phyloP scores from a whole-genome alignment of 2,888 invertebrate genomes.

The Agrotis segetum region DNA sequence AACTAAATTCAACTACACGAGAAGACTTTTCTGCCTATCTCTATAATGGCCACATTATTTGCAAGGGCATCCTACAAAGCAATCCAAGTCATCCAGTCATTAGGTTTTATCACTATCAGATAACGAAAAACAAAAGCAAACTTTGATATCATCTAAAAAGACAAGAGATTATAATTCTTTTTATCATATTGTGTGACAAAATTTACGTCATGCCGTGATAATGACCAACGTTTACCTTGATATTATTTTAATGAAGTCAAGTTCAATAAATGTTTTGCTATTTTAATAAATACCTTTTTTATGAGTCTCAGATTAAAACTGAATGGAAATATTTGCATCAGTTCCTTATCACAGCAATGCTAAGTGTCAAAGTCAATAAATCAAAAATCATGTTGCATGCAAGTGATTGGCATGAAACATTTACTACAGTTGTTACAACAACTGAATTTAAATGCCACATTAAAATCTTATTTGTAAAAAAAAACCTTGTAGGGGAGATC shows the following conservation, averaged over 20 bases:
- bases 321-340: conserved; percentile 22
- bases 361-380: conserved; percentile 35
- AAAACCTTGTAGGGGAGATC: not conserved
- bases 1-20: too few species aligned
- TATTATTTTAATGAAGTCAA: conserved; percentile 74
- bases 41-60: not conserved
- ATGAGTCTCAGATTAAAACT: conserved; percentile 9
- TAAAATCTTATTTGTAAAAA: not conserved
- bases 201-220: conserved; percentile 75
- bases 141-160: conserved; percentile 69
- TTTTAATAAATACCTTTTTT: conserved; percentile 14
- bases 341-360: conserved; percentile 22
- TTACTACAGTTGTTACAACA: not conserved
- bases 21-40: not conserved
- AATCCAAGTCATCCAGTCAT: conserved; percentile 38
- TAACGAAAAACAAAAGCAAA: conserved; percentile 48
- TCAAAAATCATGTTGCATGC: conserved; percentile 30
- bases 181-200: conserved; percentile 75
- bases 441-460: conserved; percentile 1
- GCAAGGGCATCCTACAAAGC: not conserved
- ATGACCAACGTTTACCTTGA: conserved; percentile 72
- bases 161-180: conserved; percentile 72
- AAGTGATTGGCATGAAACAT: conserved; percentile 4
- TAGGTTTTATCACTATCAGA: conserved; percentile 44
- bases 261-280: conserved; percentile 71